Evolutionary conservation across 2,888 invertebrate genomes (phyloP).

Genomic region (Crocallis elinguaria): DNA sequence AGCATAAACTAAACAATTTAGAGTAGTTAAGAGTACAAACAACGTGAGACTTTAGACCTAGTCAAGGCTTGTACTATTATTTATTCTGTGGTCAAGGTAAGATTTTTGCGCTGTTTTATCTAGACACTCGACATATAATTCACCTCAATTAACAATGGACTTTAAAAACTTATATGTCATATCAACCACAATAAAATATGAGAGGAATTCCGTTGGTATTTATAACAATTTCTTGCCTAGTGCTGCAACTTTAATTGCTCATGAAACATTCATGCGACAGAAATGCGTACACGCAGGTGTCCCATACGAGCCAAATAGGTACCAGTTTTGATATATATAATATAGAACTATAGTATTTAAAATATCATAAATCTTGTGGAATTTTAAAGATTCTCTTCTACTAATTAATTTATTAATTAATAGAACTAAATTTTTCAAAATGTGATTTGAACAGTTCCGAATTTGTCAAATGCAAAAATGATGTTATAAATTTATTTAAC

Average conservation of each 20-base stretch:
- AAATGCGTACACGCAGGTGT: constrained; percentile 58
- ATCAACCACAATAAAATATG: constrained; percentile 31
- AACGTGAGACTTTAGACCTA: too few relatives aligned
- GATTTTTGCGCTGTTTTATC: constrained; percentile 3
- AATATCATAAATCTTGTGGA: neutral
- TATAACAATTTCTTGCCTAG: constrained; percentile 52
- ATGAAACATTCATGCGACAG: constrained; percentile 60
- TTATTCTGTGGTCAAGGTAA: too few relatives aligned
- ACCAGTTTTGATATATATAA: constrained; percentile 45
- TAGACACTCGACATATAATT: neutral
- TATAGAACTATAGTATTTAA: neutral
- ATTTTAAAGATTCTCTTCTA: too few relatives aligned
- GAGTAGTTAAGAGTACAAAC: too few relatives aligned
- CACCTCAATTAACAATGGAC: constrained; percentile 7
- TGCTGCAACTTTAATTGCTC: constrained; percentile 62
- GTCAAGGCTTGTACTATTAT: too few relatives aligned
- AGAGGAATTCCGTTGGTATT: constrained; percentile 47
- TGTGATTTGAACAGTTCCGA: too few relatives aligned
- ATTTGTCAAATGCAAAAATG: too few relatives aligned
- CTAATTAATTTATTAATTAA: too few relatives aligned
- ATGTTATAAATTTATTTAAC: too few relatives aligned
- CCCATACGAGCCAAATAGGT: constrained; percentile 40
- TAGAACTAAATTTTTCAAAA: too few relatives aligned
- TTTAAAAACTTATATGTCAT: constrained; percentile 2
- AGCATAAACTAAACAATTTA: too few relatives aligned